A percentile compares a stretch with the other conserved stretches of the same genome.
These are phyloP conservation scores for Sebastes kiyomatsui DNA, from an alignment of 2,797 vertebrate genomes.

Conservation along the genomic window DNA sequence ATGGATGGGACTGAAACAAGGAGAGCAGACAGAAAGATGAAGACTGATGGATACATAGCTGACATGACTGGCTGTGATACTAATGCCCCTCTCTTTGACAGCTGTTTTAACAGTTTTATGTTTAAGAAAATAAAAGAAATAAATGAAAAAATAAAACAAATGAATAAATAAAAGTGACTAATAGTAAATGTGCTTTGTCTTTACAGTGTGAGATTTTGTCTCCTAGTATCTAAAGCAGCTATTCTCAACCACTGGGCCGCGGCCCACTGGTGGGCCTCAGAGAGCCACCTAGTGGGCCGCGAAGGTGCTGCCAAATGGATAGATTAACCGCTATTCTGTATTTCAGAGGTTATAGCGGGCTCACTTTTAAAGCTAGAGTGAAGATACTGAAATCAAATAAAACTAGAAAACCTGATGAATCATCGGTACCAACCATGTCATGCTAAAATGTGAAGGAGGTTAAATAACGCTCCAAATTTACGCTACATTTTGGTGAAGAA, in stretches of 20 bases:
- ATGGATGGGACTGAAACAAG: slow-evolving; percentile 50
- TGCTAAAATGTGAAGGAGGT: fast-evolving
- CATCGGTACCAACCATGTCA: no score
- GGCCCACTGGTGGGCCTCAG: no score
- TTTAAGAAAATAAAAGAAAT: slow-evolving; percentile 75
- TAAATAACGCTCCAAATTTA: no score
- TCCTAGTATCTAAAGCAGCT: not conserved
- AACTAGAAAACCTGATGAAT: no score
- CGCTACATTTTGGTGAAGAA: no score
- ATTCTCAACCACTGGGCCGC: no score
- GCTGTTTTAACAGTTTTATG: slow-evolving; percentile 81
- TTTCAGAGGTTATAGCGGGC: no score
- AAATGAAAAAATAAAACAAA: slow-evolving; percentile 72
- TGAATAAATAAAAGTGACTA: slow-evolving; percentile 80
- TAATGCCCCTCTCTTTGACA: slow-evolving; percentile 77
- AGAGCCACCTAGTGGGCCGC: no score
- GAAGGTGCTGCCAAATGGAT: no score
- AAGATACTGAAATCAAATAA: fast-evolving
- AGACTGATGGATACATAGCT: slow-evolving; percentile 54
- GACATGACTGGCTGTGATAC: slow-evolving; percentile 72
- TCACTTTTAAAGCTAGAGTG: no score
- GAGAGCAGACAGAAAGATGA: slow-evolving; percentile 33
- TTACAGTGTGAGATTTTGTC: slow-evolving; percentile 61
- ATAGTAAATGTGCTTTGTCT: slow-evolving; percentile 78
- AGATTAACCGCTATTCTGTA: no score